A percentile compares a stretch with the other conserved stretches of the same genome.
Evolutionary conservation across 2,797 vertebrate genomes (phyloP).

Genomic region (Perodicticus potto): DNA sequence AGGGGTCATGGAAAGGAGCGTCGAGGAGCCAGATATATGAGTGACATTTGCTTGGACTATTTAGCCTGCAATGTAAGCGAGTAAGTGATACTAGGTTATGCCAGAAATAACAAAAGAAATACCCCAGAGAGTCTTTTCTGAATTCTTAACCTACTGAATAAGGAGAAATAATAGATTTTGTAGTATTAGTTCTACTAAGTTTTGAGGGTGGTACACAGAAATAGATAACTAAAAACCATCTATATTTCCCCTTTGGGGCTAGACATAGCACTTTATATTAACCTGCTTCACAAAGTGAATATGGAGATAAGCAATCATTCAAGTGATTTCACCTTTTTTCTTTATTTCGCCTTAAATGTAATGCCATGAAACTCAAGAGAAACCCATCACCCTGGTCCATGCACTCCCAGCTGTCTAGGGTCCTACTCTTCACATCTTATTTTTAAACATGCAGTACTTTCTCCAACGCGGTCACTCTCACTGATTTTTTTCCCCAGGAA

Average conservation of each 20-base stretch:
- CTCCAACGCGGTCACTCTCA: background rate
- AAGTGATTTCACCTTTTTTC: background rate
- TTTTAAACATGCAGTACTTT: background rate
- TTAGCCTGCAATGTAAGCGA: background rate
- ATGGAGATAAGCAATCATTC: background rate
- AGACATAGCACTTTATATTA: background rate
- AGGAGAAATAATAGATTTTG: background rate
- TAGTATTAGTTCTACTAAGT: background rate
- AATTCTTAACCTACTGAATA: background rate
- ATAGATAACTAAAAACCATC: background rate
- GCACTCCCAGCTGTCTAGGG: background rate
- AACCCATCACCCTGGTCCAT: background rate
- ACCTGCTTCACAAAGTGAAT: background rate
- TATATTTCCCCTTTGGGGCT: background rate
- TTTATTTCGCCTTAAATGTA: background rate
- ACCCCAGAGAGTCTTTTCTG: too few species aligned
- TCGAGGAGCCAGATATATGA: background rate
- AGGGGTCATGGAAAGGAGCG: background rate
- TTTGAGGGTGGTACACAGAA: background rate
- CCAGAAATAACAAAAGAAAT: background rate
- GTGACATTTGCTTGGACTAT: background rate
- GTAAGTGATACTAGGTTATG: background rate
- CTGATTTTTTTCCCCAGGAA: background rate
- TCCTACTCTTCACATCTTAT: background rate
- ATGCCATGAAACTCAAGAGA: background rate